Conservation (phyloP, 2,888 invertebrate genomes). For the Trilocha varians region DNA sequence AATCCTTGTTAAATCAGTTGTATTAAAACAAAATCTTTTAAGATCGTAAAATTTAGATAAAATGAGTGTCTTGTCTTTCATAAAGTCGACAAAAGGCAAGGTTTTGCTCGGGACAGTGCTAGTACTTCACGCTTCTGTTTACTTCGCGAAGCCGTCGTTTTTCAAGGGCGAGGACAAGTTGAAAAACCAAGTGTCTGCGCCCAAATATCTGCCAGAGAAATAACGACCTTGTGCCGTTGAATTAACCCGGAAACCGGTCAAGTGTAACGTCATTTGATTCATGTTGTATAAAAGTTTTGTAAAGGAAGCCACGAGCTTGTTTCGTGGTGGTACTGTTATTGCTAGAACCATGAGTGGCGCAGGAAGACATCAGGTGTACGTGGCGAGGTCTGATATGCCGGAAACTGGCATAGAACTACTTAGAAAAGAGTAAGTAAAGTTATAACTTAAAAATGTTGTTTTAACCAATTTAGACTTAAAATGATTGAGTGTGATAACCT, state of each 20-base stretch:
- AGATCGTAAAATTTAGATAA: constrained; percentile 21
- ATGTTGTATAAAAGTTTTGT: constrained; percentile 42
- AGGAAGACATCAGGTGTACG: constrained; percentile 70
- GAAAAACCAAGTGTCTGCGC: constrained; percentile 31
- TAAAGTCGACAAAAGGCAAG: constrained; percentile 57
- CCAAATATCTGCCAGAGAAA: constrained; percentile 55
- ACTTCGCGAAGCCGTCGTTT: constrained; percentile 56
- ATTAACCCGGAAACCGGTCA: constrained; percentile 24
- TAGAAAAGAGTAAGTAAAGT: constrained; percentile 71
- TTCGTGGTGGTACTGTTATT: constrained; percentile 19
- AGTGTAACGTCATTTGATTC: constrained; percentile 19
- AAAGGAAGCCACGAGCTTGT: constrained; percentile 20
- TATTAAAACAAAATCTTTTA: too few relatives aligned
- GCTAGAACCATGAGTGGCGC: constrained; percentile 43
- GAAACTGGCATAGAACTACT: constrained; percentile 73
- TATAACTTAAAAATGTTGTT: not conserved
- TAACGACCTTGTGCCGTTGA: constrained; percentile 30
- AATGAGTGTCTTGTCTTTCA: constrained; percentile 50
- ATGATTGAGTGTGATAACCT: too few relatives aligned
- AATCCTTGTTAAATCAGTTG: too few relatives aligned
- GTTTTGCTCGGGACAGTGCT: constrained; percentile 53
- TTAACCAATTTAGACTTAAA: too few relatives aligned
- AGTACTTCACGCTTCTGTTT: constrained; percentile 51
- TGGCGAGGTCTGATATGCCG: constrained; percentile 78
- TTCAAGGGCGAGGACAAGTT: constrained; percentile 41